phyloP scores from a whole-genome alignment of 2,113 vertebrate species.

The Emydura subglobosa region DNA sequence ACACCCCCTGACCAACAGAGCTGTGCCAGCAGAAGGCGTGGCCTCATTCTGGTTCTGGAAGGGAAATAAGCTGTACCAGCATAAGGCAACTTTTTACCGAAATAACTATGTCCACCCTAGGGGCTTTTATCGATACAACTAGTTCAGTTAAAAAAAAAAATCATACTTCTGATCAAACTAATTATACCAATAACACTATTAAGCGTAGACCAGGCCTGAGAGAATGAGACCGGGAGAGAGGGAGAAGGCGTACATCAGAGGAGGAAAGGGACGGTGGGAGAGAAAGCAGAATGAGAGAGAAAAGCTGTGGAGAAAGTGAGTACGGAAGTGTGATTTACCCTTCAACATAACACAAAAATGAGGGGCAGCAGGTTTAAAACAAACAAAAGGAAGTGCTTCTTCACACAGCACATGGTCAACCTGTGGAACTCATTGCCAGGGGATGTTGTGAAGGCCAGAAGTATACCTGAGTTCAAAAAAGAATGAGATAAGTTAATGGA shows the following conservation, averaged over 20 bases:
- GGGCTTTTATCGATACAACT: background rate
- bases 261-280: conserved; percentile 2
- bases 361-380: no score
- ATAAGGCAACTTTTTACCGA: background rate
- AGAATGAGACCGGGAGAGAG: background rate
- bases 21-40: no score
- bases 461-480: no score
- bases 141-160: background rate
- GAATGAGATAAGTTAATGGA: no score
- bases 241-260: background rate
- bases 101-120: background rate
- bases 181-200: background rate
- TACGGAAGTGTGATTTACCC: no score
- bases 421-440: no score
- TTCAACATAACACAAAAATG: no score
- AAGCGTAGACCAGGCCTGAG: background rate
- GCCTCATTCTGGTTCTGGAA: background rate
- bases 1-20: no score
- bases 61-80: background rate
- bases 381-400: no score
- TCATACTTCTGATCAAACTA: background rate
- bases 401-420: no score
- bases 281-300: conserved; percentile 22
- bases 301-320: no score
- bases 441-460: no score